A percentile compares a stretch with the other conserved stretches of the same genome.
phyloP scores from a whole-genome alignment of 2,797 vertebrate species.

The Sebastes alutus region DNA sequence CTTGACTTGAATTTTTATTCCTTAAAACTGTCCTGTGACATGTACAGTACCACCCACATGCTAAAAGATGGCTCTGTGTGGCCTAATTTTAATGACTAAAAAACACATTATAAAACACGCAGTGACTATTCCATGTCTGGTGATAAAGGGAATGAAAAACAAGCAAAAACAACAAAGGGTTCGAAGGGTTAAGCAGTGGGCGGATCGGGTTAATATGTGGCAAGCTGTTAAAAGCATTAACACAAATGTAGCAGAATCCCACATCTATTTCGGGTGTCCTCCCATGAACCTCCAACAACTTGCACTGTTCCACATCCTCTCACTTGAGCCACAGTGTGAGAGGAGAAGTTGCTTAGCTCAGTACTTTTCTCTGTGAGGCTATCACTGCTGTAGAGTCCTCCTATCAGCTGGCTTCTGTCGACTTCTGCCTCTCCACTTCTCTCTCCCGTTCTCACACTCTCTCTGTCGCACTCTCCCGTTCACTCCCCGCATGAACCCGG shows the following conservation, averaged over 20 bases:
- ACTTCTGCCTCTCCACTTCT: slow-evolving; percentile 33
- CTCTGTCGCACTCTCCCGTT: slow-evolving; percentile 17
- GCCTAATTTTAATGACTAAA: background rate
- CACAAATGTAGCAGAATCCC: background rate
- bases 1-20: background rate
- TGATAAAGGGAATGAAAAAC: background rate
- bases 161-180: background rate
- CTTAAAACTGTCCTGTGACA: background rate
- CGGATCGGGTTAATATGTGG: background rate
- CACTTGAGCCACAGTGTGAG: slow-evolving; percentile 4
- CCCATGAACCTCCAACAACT: slow-evolving; percentile 28
- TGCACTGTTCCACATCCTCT: slow-evolving; percentile 21
- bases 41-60: background rate
- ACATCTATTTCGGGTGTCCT: slow-evolving; percentile 14
- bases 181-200: background rate
- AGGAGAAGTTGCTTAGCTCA: slow-evolving; percentile 63
- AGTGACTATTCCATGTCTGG: background rate
- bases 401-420: slow-evolving; percentile 60
- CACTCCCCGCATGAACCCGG: slow-evolving; percentile 22
- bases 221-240: slow-evolving; percentile 23
- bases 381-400: slow-evolving; percentile 31
- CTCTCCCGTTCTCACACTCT: slow-evolving; percentile 23
- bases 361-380: slow-evolving; percentile 37
- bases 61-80: background rate
- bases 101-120: background rate